Conservation (phyloP, 1,140 invertebrate genomes). For the Physella acuta region DNA sequence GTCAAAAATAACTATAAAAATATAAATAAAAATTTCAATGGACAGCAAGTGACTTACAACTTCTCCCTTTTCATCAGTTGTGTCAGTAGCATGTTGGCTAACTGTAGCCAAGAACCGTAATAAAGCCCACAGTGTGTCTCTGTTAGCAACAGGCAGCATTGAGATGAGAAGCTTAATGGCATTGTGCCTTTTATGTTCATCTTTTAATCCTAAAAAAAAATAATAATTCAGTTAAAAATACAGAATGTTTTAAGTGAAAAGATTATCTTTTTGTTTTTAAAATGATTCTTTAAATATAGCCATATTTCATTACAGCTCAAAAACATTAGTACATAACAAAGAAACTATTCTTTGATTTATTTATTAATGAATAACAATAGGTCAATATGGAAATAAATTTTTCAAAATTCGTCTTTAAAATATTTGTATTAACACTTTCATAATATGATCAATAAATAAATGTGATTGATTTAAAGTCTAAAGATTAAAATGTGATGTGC, state of each 20-base stretch:
- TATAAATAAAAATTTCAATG: background rate
- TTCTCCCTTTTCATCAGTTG: slow-evolving; percentile 60
- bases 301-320: no score
- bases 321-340: no score
- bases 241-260: no score
- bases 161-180: slow-evolving; percentile 81
- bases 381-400: no score
- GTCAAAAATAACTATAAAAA: no score
- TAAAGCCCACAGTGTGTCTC: slow-evolving; percentile 82
- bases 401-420: no score
- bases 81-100: slow-evolving; percentile 73
- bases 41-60: slow-evolving; percentile 50
- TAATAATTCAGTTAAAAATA: no score
- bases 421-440: background rate
- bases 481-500: background rate
- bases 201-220: slow-evolving; percentile 35
- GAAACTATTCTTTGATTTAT: no score
- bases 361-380: no score
- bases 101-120: slow-evolving; percentile 80
- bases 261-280: no score
- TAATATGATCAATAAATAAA: background rate
- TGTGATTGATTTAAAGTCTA: background rate
- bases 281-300: no score
- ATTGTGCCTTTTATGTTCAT: slow-evolving; percentile 71
- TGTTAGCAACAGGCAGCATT: slow-evolving; percentile 79